Evolutionary conservation across 2,113 vertebrate species (phyloP).

Genomic region (Xenopus borealis): DNA sequence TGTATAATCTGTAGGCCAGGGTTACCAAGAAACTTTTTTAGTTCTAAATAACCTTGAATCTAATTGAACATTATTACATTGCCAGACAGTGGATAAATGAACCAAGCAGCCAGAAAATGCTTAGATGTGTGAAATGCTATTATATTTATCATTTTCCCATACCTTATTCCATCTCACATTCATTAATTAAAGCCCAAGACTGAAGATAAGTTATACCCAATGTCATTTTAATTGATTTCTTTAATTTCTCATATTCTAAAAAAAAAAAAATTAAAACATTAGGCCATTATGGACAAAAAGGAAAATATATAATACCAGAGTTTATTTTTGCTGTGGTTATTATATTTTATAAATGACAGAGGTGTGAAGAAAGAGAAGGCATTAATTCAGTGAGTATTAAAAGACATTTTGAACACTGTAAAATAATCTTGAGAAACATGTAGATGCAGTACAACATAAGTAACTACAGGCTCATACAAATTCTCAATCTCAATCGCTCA

Average conservation of each 20-base stretch:
- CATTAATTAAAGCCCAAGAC: constrained; percentile 42
- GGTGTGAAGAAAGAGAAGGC: too few relatives aligned
- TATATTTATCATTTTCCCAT: constrained; percentile 21
- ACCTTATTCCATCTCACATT: constrained; percentile 11
- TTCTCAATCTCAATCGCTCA: too few relatives aligned
- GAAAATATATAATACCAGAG: constrained; percentile 7
- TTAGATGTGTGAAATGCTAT: not conserved
- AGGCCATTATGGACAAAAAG: constrained; percentile 25
- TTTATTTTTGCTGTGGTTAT: not conserved
- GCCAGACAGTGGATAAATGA: constrained; percentile 46
- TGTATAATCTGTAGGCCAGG: too few relatives aligned
- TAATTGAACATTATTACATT: constrained; percentile 44
- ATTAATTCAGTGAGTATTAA: too few relatives aligned
- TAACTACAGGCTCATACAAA: not conserved
- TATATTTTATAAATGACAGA: not conserved
- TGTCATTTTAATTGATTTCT: constrained; percentile 21
- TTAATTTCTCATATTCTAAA: constrained; percentile 17
- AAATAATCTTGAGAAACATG: too few relatives aligned
- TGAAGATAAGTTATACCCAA: constrained; percentile 21
- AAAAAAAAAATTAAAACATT: not conserved
- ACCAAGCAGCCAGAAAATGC: not conserved
- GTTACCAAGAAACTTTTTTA: too few relatives aligned
- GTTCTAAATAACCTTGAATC: constrained; percentile 40
- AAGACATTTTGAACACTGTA: too few relatives aligned
- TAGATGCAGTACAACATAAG: not conserved